A percentile compares a stretch with the other conserved stretches of the same genome.
phyloP scores from a whole-genome alignment of 2,888 invertebrate species.

The Ophonus ardosiacus region DNA sequence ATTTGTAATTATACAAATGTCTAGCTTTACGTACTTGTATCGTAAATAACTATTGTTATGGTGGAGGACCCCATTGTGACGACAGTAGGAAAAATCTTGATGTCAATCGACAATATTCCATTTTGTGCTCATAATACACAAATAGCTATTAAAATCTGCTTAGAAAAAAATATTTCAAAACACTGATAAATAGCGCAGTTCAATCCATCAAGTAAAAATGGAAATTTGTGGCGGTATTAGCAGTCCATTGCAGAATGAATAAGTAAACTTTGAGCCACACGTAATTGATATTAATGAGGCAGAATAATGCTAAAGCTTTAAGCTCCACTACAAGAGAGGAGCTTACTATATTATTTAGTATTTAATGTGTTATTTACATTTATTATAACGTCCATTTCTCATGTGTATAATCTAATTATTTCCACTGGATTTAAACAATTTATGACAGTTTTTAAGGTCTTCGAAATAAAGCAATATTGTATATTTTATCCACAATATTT shows the following conservation, averaged over 20 bases:
- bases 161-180: too few species aligned
- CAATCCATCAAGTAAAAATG: constrained; percentile 41
- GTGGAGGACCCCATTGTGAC: too few species aligned
- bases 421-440: not conserved
- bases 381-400: not conserved
- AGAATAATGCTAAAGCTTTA: constrained; percentile 32
- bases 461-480: too few species aligned
- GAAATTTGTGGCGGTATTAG: constrained; percentile 1
- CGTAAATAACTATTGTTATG: too few species aligned
- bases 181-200: too few species aligned
- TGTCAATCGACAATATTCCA: too few species aligned
- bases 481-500: too few species aligned
- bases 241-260: constrained; percentile 1
- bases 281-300: constrained; percentile 48
- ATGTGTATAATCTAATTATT: not conserved
- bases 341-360: constrained; percentile 29
- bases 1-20: too few species aligned
- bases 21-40: too few species aligned
- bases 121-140: too few species aligned
- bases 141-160: too few species aligned
- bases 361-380: constrained; percentile 20
- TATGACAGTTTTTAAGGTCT: not conserved
- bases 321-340: constrained; percentile 3
- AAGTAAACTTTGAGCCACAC: constrained; percentile 36
- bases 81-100: too few species aligned